Conservation (phyloP, 1,140 invertebrate genomes). For the Diorhabda elongata region DNA sequence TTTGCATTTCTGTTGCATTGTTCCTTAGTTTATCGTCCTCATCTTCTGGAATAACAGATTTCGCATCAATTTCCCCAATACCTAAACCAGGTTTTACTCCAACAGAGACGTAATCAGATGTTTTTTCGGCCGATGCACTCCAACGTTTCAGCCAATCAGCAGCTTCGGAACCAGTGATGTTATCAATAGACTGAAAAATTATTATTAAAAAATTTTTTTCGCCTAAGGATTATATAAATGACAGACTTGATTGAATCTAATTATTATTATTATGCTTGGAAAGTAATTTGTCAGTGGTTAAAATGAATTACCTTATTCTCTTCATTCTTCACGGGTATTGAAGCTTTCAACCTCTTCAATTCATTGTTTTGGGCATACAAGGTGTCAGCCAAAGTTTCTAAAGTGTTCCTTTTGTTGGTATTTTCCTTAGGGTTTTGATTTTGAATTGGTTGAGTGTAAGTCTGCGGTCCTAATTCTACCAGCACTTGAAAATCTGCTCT, state of each 20-base stretch:
- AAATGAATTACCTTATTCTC: too few species aligned
- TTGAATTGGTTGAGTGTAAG: conserved; percentile 60
- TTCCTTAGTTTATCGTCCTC: background rate
- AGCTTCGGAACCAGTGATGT: conserved; percentile 24
- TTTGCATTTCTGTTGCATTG: conserved; percentile 12
- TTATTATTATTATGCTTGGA: too few species aligned
- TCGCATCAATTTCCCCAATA: conserved; percentile 45
- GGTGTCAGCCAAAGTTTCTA: conserved; percentile 33
- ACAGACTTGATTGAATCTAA: too few species aligned
- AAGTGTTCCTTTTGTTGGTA: conserved; percentile 37
- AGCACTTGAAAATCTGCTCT: conserved; percentile 76
- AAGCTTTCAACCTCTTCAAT: conserved; percentile 25
- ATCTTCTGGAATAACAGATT: conserved; percentile 38
- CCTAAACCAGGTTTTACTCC: conserved; percentile 34
- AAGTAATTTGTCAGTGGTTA: too few species aligned
- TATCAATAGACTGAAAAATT: background rate
- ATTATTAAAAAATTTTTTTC: too few species aligned
- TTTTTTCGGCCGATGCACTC: conserved; percentile 30
- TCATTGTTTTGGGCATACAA: conserved; percentile 41
- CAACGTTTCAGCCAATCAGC: conserved; percentile 37
- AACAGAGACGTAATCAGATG: background rate
- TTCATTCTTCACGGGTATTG: background rate
- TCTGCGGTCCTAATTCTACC: conserved; percentile 73
- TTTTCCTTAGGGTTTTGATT: conserved; percentile 34
- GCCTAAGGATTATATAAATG: too few species aligned